Conservation (phyloP, 2,797 vertebrate genomes). For the Masticophis lateralis region DNA sequence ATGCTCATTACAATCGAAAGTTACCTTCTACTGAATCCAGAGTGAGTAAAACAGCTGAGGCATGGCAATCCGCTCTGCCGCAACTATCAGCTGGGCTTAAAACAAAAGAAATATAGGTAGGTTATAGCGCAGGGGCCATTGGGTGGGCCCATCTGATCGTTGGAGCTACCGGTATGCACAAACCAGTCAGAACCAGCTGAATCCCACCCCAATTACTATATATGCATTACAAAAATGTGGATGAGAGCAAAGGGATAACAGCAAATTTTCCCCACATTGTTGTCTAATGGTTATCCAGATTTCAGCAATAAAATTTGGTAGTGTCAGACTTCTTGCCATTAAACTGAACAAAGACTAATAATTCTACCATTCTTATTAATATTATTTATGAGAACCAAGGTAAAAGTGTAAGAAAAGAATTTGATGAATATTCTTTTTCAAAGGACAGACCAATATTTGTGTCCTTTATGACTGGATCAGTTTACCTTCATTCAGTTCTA, state of each 20-base stretch:
- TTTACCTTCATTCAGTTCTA: background rate
- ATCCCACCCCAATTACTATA: background rate
- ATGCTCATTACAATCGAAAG: too few relatives aligned
- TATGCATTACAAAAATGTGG: background rate
- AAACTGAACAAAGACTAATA: background rate
- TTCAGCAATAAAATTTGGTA: background rate
- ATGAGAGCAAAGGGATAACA: background rate
- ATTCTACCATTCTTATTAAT: background rate
- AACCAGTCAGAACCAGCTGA: too few relatives aligned
- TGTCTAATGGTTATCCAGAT: background rate
- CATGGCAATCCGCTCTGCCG: too few relatives aligned
- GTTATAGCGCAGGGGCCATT: too few relatives aligned
- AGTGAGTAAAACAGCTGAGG: too few relatives aligned
- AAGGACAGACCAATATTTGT: background rate
- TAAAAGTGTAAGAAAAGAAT: background rate
- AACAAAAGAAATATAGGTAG: too few relatives aligned
- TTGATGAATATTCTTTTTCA: background rate
- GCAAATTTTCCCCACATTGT: background rate
- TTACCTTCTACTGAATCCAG: too few relatives aligned
- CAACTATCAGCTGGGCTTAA: too few relatives aligned
- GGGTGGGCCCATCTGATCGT: too few relatives aligned
- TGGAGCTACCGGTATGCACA: too few relatives aligned
- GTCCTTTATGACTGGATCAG: background rate
- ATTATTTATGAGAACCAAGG: background rate
- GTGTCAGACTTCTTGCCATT: background rate